Evolutionary conservation across 2,797 vertebrate species (phyloP).

Genomic region (Hoplostethus mediterraneus): DNA sequence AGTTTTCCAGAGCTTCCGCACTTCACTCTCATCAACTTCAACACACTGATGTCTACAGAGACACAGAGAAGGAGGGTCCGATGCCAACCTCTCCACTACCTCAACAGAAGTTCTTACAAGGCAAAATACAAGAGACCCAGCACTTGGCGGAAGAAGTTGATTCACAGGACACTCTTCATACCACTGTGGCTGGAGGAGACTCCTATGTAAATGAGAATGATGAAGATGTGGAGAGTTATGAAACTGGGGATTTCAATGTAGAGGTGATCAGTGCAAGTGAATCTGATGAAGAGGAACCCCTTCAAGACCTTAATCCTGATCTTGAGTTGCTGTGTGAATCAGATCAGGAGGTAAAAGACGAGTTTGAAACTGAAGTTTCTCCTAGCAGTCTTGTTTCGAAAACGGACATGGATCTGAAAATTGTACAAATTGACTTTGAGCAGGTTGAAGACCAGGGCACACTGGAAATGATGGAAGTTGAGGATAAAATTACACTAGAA

Average conservation of each 20-base stretch:
- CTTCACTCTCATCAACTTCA: constrained; percentile 85
- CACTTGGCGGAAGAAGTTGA: constrained; percentile 24
- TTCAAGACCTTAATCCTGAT: constrained; percentile 75
- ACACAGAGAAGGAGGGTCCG: constrained; percentile 62
- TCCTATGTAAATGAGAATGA: constrained; percentile 39
- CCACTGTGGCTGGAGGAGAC: constrained; percentile 41
- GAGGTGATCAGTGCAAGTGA: constrained; percentile 81
- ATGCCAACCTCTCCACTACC: constrained; percentile 1
- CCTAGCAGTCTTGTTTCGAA: constrained; percentile 51
- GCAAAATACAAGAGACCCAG: constrained; percentile 34
- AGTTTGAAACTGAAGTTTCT: constrained; percentile 39
- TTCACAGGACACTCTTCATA: constrained; percentile 28
- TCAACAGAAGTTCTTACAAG: constrained; percentile 45
- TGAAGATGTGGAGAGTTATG: constrained; percentile 72
- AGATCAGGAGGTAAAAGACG: constrained; percentile 77
- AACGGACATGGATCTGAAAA: constrained; percentile 80
- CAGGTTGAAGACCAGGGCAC: constrained; percentile 48
- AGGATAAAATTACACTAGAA: constrained; percentile 33
- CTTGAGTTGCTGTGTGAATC: constrained; percentile 83
- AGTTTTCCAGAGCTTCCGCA: constrained; percentile 85
- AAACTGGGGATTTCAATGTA: constrained; percentile 78
- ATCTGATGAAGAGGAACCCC: constrained; percentile 70
- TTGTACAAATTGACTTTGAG: constrained; percentile 82
- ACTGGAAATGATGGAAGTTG: not conserved
- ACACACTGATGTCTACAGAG: constrained; percentile 78